Evolutionary conservation across 2,797 vertebrate species (phyloP), one percentile per base, ranked within the genome.

Genomic region (Chloroceryle amazona): DNA sequence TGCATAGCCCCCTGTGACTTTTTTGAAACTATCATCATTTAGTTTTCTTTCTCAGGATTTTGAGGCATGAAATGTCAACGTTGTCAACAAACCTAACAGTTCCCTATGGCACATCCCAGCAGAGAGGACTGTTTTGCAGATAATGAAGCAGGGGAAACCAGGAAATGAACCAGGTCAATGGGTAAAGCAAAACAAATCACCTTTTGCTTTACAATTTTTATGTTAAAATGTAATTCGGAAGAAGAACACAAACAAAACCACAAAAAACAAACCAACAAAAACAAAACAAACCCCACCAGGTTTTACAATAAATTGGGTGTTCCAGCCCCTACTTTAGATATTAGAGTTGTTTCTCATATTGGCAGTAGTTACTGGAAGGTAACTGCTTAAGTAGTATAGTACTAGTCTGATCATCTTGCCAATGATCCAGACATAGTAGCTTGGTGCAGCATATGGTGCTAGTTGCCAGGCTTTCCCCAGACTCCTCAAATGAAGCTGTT

Each of bases 101-200:
- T 90, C 6, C 5, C 7, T 31, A 3, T 33, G 25, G 13, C 6
- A 42, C 8, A 80, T 44, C 7, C 10, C 62, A 83, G 14, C 14
- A 86, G n/a, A 79, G n/a, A 63, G 14, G 12, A 29, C 9, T 62
- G 6, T 39, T 39, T 14, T 55, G 47, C 14, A 62, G 11, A 60
- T 68, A 82, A 80, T 6, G 21, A 72, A 16, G 5, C 51, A 29
- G 28, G 51, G 28, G 28, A 52, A 52, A 66, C 1, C 1, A 51
- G 66, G 25, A 71, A 75, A 52, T 2, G 3, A 54, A 54, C 14
- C 52, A 61, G 9, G 10, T 47, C 23, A 76, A 44, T 3, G 3
- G 3, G 44, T 21, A 28, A 26, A 2, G 1, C 1, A 31, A 21
- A 66, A 11, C 1, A 44, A 29, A 44, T 7, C 2, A n/a, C 1